A percentile compares a stretch with the other conserved stretches of the same genome.
phyloP scores from a whole-genome alignment of 2,797 vertebrate species.

The Helarctos malayanus region DNA sequence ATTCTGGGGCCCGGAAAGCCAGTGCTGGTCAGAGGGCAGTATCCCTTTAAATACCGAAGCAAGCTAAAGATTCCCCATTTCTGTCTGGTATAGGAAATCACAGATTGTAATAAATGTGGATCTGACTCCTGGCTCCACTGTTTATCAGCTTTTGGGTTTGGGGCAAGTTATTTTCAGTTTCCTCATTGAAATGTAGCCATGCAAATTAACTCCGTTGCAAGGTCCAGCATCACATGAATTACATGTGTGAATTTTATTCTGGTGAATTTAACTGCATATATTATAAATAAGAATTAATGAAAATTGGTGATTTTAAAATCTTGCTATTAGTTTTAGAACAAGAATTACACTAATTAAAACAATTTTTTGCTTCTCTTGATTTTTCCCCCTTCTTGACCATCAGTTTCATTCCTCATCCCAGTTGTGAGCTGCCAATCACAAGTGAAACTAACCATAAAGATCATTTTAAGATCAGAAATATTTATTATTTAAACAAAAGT shows the following conservation, averaged over 20 bases:
- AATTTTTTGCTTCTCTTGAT: neutral
- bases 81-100: neutral
- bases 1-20: neutral
- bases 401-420: neutral
- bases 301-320: neutral
- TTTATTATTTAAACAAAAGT: constrained; percentile 1
- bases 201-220: neutral
- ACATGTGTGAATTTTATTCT: neutral
- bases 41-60: neutral
- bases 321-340: neutral
- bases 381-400: too few species aligned
- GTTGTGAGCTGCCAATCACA: neutral
- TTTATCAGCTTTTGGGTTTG: neutral
- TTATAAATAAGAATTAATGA: neutral
- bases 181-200: neutral
- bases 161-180: neutral
- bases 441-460: neutral
- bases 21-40: neutral
- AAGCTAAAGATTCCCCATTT: neutral
- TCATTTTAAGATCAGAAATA: neutral
- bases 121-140: neutral
- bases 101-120: neutral
- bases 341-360: neutral
- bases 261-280: neutral
- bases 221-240: neutral